These are phyloP conservation scores for Drosophila melanogaster DNA, from an alignment of 1,140 invertebrate species.

Conservation along the genomic window Release_6_plus_ISO1_MT NT_033777.3:24773001-24773500, in stretches of 20 bases:
- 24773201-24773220: conserved; percentile 82
- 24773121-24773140: conserved; percentile 11
- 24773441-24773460: conserved; percentile 70
- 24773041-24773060: conserved; percentile 2
- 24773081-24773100: conserved; percentile 50
- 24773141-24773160: not conserved
- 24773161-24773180: conserved; percentile 32
- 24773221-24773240: conserved; percentile 83
- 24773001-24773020: conserved; percentile 69
- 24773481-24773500: conserved; percentile 59
- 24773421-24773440: conserved; percentile 55
- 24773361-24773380: conserved; percentile 25
- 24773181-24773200: conserved; percentile 71
- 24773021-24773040: conserved; percentile 63
- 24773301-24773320: conserved; percentile 57
- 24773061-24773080: conserved; percentile 59
- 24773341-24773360: conserved; percentile 4
- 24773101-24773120: conserved; percentile 52
- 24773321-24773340: conserved; percentile 56
- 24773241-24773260: conserved; percentile 62
- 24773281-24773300: conserved; percentile 31
- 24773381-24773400: conserved; percentile 55
- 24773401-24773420: conserved; percentile 46
- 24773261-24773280: not conserved
- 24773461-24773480: conserved; percentile 65